phyloP scores from a whole-genome alignment of 2,797 vertebrate genomes.

The Syngnathus rostellatus region DNA sequence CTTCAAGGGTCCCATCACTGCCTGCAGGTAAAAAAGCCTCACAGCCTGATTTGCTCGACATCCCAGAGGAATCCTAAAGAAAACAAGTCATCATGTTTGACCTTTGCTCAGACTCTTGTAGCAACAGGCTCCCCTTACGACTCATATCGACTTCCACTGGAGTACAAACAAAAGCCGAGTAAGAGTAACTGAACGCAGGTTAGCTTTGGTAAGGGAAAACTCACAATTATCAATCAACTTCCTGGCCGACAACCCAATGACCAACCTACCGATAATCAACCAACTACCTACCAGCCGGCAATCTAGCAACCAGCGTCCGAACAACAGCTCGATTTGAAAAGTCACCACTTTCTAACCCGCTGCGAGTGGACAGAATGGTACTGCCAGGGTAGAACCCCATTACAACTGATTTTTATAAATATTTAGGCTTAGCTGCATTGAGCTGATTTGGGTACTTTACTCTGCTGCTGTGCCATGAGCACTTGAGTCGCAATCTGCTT shows the following conservation, averaged over 20 bases:
- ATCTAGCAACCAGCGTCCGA: too few species aligned
- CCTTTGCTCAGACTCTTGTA: conserved; percentile 73
- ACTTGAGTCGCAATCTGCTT: conserved; percentile 81
- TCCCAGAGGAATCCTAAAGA: conserved; percentile 57
- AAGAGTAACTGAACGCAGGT: conserved; percentile 54
- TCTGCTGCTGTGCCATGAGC: conserved; percentile 76
- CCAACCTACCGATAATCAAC: too few species aligned
- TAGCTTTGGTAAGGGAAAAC: conserved; percentile 23
- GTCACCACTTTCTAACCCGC: conserved; percentile 9
- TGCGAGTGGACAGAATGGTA: conserved; percentile 66
- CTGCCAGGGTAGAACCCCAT: conserved; percentile 73
- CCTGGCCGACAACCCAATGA: conserved; percentile 2
- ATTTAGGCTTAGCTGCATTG: conserved; percentile 78
- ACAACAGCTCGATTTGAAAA: not conserved
- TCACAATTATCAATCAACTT: conserved; percentile 12
- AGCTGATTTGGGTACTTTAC: conserved; percentile 86
- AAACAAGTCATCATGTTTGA: conserved; percentile 72
- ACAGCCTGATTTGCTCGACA: conserved; percentile 46
- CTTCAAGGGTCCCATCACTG: conserved; percentile 50
- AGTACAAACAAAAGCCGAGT: conserved; percentile 68
- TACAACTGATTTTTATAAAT: conserved; percentile 80
- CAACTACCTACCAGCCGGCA: too few species aligned
- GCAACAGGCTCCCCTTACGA: conserved; percentile 71
- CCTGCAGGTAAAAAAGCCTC: conserved; percentile 53
- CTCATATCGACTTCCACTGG: conserved; percentile 70